Percentiles rank a stretch among this genome's conserved stretches.
These are phyloP conservation scores for Micoletzkya japonica DNA, from an alignment of 2,888 invertebrate genomes.

Conservation along the genomic window DNA sequence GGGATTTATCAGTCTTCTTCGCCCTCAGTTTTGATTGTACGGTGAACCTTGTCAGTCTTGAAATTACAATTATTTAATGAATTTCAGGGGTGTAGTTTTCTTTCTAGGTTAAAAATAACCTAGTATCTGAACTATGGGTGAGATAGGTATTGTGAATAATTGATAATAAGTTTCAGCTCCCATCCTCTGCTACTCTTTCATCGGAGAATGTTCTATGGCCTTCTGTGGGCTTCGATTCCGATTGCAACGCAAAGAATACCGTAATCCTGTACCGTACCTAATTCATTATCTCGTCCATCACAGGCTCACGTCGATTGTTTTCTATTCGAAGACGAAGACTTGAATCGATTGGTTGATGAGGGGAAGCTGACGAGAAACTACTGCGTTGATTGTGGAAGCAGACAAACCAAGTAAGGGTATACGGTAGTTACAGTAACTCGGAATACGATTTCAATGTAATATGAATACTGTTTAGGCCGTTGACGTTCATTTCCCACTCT, in stretches of 20 bases:
- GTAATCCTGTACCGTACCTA: background rate
- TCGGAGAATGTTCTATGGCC: slow-evolving; percentile 33
- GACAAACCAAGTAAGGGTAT: slow-evolving; percentile 64
- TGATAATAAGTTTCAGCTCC: background rate
- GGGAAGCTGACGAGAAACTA: slow-evolving; percentile 68
- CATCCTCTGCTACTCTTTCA: background rate
- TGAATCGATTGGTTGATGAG: slow-evolving; percentile 70
- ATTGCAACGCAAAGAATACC: slow-evolving; percentile 37
- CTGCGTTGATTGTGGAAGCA: slow-evolving; percentile 70
- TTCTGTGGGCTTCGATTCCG: slow-evolving; percentile 40
- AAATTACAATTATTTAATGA: too few relatives aligned
- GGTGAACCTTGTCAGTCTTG: too few relatives aligned
- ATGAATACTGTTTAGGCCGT: background rate
- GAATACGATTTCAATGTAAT: background rate
- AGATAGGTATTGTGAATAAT: background rate
- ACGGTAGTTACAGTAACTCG: background rate
- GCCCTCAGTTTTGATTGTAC: too few relatives aligned
- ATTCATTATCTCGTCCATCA: slow-evolving; percentile 14
- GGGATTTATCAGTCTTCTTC: background rate
- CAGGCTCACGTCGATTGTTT: slow-evolving; percentile 75
- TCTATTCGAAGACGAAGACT: slow-evolving; percentile 73
- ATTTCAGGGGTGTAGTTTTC: too few relatives aligned
- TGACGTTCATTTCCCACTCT: slow-evolving; percentile 27
- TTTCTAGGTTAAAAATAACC: too few relatives aligned
- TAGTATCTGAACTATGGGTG: too few relatives aligned